phyloP scores from a whole-genome alignment of 2,797 vertebrate genomes.

The Xenops minutus region DNA sequence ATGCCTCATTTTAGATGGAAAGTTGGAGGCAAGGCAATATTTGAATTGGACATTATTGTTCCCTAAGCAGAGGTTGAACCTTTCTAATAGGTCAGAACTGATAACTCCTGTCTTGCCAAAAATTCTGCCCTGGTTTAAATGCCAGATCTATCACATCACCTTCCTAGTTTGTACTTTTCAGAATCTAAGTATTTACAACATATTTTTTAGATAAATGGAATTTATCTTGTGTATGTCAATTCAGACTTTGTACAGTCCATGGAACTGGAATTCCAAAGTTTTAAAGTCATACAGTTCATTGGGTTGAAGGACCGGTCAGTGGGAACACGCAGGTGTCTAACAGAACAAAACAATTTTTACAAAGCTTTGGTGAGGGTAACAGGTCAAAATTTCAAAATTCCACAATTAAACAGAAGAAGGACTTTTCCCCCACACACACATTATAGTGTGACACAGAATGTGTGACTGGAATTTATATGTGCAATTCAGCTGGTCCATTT shows the following conservation, averaged over 20 bases:
- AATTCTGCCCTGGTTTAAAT: not conserved
- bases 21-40: conserved; percentile 5
- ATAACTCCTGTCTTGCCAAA: not conserved
- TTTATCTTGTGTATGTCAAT: not conserved
- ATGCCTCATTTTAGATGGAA: conserved; percentile 10
- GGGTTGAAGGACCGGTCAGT: not conserved
- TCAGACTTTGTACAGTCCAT: not conserved
- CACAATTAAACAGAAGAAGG: not conserved
- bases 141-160: not conserved
- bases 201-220: not conserved
- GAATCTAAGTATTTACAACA: not conserved
- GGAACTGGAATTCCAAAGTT: not conserved
- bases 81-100: not conserved
- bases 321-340: not conserved
- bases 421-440: not conserved
- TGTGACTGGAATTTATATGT: not conserved
- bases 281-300: not conserved
- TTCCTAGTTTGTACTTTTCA: not conserved
- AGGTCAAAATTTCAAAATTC: not conserved
- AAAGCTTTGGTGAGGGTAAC: not conserved
- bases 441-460: not conserved
- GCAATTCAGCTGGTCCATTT: not conserved
- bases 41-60: not conserved
- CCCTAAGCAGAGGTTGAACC: not conserved
- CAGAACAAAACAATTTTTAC: not conserved